Evolutionary conservation across 2,888 invertebrate genomes (phyloP).

Genomic region (Busseola fusca): DNA sequence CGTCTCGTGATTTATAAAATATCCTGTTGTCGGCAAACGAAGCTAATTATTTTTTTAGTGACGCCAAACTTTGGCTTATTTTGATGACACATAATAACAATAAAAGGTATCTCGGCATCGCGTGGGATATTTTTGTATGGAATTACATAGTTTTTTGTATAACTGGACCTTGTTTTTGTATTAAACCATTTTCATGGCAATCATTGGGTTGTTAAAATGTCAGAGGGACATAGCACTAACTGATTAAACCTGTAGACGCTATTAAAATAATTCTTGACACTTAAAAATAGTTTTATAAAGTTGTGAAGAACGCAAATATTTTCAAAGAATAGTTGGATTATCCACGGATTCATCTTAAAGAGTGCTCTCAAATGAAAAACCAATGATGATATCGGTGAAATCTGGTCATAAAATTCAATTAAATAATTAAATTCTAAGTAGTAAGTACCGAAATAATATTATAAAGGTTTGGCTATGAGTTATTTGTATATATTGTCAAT

Average conservation of each 20-base stretch:
- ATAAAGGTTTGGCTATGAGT: not conserved
- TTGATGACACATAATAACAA: constrained; percentile 83
- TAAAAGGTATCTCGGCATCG: constrained; percentile 66
- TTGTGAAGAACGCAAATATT: constrained; percentile 12
- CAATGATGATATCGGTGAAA: constrained; percentile 11
- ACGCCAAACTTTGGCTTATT: constrained; percentile 72
- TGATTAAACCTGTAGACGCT: constrained; percentile 29
- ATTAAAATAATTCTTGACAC: constrained; percentile 23
- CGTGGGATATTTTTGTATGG: constrained; percentile 68
- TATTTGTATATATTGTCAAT: constrained; percentile 2
- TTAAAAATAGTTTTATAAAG: constrained; percentile 11
- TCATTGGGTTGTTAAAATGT: constrained; percentile 51
- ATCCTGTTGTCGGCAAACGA: constrained; percentile 58
- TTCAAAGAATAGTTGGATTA: constrained; percentile 39
- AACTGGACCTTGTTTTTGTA: constrained; percentile 48
- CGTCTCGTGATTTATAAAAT: constrained; percentile 62
- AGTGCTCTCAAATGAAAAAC: constrained; percentile 29
- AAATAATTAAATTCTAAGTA: not conserved
- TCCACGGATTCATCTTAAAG: constrained; percentile 38
- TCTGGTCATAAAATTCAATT: constrained; percentile 19
- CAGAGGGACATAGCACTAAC: constrained; percentile 16
- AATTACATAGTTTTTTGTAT: constrained; percentile 59
- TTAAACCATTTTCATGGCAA: constrained; percentile 48
- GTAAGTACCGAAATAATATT: constrained; percentile 20
- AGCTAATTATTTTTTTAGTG: constrained; percentile 80